A percentile compares a stretch with the other conserved stretches of the same genome.
phyloP scores from a whole-genome alignment of 2,888 invertebrate species.

The Maniola hyperantus region DNA sequence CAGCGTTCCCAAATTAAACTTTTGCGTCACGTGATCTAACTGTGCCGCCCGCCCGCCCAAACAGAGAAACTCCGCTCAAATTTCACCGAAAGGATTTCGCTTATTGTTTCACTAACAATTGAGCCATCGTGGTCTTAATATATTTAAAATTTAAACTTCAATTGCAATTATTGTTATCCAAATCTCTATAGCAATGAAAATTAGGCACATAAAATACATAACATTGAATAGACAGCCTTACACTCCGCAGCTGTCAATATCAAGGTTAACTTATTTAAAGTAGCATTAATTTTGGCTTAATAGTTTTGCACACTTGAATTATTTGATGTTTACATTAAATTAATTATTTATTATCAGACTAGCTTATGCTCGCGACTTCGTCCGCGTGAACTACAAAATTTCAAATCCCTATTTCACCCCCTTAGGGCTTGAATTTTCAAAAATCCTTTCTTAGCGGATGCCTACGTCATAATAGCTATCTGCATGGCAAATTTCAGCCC shows the following conservation, averaged over 20 bases:
- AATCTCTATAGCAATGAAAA: neutral
- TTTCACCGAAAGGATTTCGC: constrained; percentile 64
- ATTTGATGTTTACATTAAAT: neutral
- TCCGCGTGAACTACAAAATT: no score
- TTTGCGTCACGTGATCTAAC: constrained; percentile 72
- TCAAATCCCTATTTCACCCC: no score
- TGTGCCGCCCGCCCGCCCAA: constrained; percentile 80
- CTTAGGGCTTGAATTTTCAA: no score
- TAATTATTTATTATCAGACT: no score
- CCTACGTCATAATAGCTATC: no score
- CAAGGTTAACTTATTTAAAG: constrained; percentile 30
- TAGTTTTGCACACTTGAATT: neutral
- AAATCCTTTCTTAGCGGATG: no score
- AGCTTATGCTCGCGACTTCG: no score
- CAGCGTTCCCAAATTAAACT: constrained; percentile 76
- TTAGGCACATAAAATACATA: neutral
- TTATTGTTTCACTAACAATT: constrained; percentile 34
- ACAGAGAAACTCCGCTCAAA: constrained; percentile 80
- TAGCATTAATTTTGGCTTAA: neutral
- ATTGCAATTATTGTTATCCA: neutral
- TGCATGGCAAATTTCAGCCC: no score
- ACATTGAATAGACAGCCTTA: neutral
- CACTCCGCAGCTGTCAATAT: constrained; percentile 27
- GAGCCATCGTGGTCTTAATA: constrained; percentile 9
- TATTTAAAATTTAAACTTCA: neutral